Base-by-base conservation (phyloP, 2,797 vertebrate species). In the Monodelphis domestica region DNA sequence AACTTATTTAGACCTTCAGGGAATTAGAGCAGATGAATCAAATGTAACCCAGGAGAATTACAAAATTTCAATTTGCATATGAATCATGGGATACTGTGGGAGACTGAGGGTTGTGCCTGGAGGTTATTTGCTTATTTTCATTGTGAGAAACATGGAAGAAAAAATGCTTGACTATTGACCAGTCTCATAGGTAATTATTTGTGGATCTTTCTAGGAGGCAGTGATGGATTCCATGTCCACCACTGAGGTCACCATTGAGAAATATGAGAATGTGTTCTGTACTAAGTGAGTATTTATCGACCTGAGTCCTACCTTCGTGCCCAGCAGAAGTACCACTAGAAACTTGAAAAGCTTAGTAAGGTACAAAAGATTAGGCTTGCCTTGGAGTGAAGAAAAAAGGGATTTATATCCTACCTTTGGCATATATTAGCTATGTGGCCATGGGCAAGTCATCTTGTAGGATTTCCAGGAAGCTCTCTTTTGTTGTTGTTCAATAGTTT, bases 1-100 rank as follows among this genome's bases (percentile, higher is more conserved):
- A 90, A 29, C 53, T 93, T 91, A 89, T 89, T 89, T 59, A 91
- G 90, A 53, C 5, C 54, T 53, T 90, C 21, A 70, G 93, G 95
- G 87, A 78, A 70, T 91, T 92, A 89, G 89, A 59, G 91, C 53
- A 90, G 10, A 90, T 56, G 88, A 94, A 92, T 91, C 30, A 54
- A 15, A 54, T 54, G 53, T 54, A 53, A 89, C 90, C 26, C 78
- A 92, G 59, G 88, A 52, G 88, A 87, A 84, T 92, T 54, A 10
- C 29, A 84, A 84, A 38, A 45, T 92, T 0, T 5, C 45, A 12
- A 1, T 59, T 90, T 94, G 94, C 51, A 78, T 53, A n/a, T 54
- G 88, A 88, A 50, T 88, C 33, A 53, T 30, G 14, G 53, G 57
- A 38, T 93, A 84, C 55, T 89, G 9, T 89, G 54, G 63, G 63